Evolutionary conservation across 2,797 vertebrate species (phyloP).

Genomic region (Ateles fusciceps): DNA sequence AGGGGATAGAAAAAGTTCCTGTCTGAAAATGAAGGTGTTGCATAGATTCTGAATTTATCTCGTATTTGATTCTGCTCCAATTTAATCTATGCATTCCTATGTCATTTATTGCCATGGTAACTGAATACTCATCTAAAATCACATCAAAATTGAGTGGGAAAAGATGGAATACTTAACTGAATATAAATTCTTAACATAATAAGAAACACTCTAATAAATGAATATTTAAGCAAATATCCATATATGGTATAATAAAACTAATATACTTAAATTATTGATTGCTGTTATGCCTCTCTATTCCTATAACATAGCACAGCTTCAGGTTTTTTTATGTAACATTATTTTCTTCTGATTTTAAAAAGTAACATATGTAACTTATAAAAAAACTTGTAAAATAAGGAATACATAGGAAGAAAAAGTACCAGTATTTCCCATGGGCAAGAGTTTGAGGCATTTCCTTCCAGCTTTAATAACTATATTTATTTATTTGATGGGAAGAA

Average conservation of each 20-base stretch:
- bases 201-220: slow-evolving; percentile 5
- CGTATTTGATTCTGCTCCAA: slow-evolving; percentile 37
- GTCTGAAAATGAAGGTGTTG: slow-evolving; percentile 44
- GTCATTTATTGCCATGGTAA: slow-evolving; percentile 63
- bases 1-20: background rate
- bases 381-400: background rate
- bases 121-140: slow-evolving; percentile 36
- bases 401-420: background rate
- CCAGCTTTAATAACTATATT: background rate
- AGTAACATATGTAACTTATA: background rate
- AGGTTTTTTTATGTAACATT: background rate
- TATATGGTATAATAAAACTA: background rate
- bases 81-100: slow-evolving; percentile 27
- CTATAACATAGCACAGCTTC: background rate
- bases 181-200: background rate
- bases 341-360: slow-evolving; percentile 6
- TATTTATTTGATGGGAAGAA: background rate
- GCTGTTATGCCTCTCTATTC: background rate
- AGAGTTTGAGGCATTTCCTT: background rate
- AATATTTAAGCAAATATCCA: background rate
- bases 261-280: background rate
- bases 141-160: background rate
- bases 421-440: background rate
- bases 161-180: slow-evolving; percentile 13
- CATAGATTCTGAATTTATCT: slow-evolving; percentile 34